Evolutionary conservation across 2,888 invertebrate species (phyloP), one percentile per base, ranked within the genome.

Genomic region (Andrena trimmerana): DNA sequence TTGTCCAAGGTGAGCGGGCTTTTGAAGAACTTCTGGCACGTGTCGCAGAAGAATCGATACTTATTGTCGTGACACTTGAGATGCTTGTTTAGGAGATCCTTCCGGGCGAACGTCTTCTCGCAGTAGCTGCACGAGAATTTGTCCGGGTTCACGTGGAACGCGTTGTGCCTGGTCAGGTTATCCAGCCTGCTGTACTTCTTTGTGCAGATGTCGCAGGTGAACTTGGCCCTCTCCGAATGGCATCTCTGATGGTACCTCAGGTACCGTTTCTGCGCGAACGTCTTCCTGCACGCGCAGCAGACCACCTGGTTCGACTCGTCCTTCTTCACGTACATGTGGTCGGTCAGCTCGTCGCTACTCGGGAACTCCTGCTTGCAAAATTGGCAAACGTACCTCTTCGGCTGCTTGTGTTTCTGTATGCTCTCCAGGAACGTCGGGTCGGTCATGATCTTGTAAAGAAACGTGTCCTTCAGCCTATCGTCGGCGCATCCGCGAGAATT

Each of bases 61-160:
- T 92, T 91, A 72, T 91, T 92, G 57, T 93, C 92, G 83, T 94
- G 93, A 33, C 90, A 90, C 80, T 92, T 93, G 5, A 90, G 81
- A 59, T 94, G 94, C 85, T 93, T 93, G 70, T 93, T 93, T 68
- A 93, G 80, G 52, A 93, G 81, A 75, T 94, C 94, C 70, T 93
- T 93, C 4, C 94, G 89, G 5, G 92, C 90, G 48, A 93, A 93
- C 1, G 92, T 92, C 27, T 91, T 90, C 60, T 92, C 91, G 88
- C 93, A 94, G 27, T 84, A 90, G 42, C 88, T 88, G 77, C 93
- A 94, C 0, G 91, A 87, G 75, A 92, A 93, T 81, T 93, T 93
- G 76, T 92, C 89, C 0, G 93, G 93, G 82, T 94, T 94, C 60
- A 92, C 92, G 81, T 93, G 93, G 66, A 92, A 91, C 3, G 89